A percentile compares a stretch with the other conserved stretches of the same genome.
These are phyloP conservation scores for Maniola jurtina DNA, from an alignment of 1,140 invertebrate species.

Conservation along the genomic window DNA sequence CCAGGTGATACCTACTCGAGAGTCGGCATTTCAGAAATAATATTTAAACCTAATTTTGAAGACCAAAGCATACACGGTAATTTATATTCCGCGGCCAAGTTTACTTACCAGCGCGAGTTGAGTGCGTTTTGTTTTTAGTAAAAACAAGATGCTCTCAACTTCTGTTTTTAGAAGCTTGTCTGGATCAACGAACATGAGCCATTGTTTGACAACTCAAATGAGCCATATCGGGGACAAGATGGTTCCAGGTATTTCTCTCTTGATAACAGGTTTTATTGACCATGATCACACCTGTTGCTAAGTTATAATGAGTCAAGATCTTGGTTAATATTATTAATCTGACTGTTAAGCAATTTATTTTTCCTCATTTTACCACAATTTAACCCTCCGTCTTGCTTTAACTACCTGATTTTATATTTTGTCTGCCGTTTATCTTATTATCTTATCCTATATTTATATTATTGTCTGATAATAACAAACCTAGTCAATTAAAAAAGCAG, in stretches of 20 bases:
- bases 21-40: constrained; percentile 5
- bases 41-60: constrained; percentile 19
- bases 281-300: not conserved
- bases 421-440: too few species aligned
- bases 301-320: not conserved
- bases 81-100: constrained; percentile 18
- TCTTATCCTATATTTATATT: too few species aligned
- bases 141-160: constrained; percentile 71
- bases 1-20: not conserved
- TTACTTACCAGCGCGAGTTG: constrained; percentile 17
- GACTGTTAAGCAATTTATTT: too few species aligned
- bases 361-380: too few species aligned
- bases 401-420: too few species aligned
- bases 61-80: constrained; percentile 15
- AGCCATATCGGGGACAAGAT: constrained; percentile 23
- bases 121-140: constrained; percentile 60
- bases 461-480: too few species aligned
- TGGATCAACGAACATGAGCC: constrained; percentile 48
- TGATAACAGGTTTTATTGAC: not conserved
- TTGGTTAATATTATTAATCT: too few species aligned
- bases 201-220: constrained; percentile 53
- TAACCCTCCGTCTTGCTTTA: too few species aligned
- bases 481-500: too few species aligned
- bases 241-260: not conserved
- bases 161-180: constrained; percentile 66